Conservation (phyloP, 2,888 invertebrate species). For the Drosophila subquinaria region DNA sequence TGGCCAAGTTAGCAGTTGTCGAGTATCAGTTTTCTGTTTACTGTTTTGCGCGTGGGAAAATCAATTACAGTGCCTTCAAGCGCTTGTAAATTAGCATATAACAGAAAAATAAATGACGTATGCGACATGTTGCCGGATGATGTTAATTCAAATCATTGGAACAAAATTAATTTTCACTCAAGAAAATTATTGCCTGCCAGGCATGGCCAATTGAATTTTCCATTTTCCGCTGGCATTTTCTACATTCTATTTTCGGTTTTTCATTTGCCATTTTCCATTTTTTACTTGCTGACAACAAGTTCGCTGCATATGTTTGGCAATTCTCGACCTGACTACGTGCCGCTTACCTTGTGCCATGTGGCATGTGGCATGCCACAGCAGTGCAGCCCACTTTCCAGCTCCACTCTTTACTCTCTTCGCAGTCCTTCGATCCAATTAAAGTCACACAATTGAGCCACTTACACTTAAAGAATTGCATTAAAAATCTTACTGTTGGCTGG, state of each 20-base stretch:
- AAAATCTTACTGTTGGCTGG: constrained; percentile 40
- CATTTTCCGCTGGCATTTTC: constrained; percentile 13
- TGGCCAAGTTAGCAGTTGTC: constrained; percentile 21
- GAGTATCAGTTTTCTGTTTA: constrained; percentile 16
- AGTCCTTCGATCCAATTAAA: constrained; percentile 35
- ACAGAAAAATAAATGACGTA: constrained; percentile 29
- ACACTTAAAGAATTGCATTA: constrained; percentile 71
- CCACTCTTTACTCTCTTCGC: not conserved
- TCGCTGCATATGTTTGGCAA: constrained; percentile 61
- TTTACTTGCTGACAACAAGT: constrained; percentile 7
- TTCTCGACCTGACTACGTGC: constrained; percentile 55
- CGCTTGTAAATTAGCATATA: constrained; percentile 28
- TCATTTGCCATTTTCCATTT: constrained; percentile 11
- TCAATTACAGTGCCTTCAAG: constrained; percentile 32
- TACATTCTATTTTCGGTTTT: constrained; percentile 7
- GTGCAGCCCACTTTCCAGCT: not conserved
- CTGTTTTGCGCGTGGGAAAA: constrained; percentile 47
- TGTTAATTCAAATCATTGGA: constrained; percentile 62
- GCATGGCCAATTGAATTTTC: constrained; percentile 62
- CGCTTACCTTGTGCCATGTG: constrained; percentile 8
- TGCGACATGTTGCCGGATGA: constrained; percentile 47
- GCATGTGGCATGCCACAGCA: constrained; percentile 16
- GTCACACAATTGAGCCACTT: constrained; percentile 65
- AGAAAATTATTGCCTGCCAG: constrained; percentile 45
- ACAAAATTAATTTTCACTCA: constrained; percentile 45